Conservation (phyloP, 2,113 vertebrate species). For the Cyanistes caeruleus region DNA sequence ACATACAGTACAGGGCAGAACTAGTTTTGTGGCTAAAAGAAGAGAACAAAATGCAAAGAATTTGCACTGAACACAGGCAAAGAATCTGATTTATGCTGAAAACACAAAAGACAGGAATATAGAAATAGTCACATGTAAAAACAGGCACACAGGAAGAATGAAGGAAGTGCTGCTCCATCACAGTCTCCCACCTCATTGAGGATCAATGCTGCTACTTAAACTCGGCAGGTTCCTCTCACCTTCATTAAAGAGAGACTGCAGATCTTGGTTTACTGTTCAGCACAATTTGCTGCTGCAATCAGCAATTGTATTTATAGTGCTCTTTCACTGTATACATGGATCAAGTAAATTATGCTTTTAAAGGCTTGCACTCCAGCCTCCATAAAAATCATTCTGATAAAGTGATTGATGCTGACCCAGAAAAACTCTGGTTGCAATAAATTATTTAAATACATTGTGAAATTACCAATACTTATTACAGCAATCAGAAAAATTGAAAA, state of each 20-base stretch:
- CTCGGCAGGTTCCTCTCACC: neutral
- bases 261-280: neutral
- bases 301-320: neutral
- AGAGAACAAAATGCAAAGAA: neutral
- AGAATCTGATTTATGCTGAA: neutral
- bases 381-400: neutral
- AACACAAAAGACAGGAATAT: neutral
- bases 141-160: neutral
- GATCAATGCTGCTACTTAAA: neutral
- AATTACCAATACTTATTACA: neutral
- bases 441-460: neutral
- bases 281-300: neutral
- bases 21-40: neutral
- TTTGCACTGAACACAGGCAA: neutral
- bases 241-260: neutral
- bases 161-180: neutral
- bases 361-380: neutral
- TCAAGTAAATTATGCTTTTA: neutral
- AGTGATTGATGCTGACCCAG: neutral
- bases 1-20: neutral
- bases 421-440: neutral
- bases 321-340: neutral
- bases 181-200: neutral
- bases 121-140: neutral
- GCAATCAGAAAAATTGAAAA: neutral